A percentile compares a stretch with the other conserved stretches of the same genome.
Evolutionary conservation across 2,888 invertebrate species (phyloP).

Genomic region (Ligdia adustata): DNA sequence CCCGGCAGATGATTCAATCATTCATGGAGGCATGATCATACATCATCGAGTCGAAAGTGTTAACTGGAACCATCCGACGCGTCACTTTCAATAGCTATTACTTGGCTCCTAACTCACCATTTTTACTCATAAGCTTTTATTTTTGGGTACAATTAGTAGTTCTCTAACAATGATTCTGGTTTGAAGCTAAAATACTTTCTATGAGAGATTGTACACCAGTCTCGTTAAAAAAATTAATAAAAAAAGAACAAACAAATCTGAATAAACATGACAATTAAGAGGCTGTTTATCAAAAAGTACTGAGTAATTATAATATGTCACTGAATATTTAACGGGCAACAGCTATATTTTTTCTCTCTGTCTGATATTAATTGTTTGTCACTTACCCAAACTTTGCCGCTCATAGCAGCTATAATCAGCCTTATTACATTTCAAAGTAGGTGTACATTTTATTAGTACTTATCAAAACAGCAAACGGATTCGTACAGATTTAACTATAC

Average conservation of each 20-base stretch:
- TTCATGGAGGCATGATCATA: constrained; percentile 80
- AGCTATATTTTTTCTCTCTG: too few species aligned
- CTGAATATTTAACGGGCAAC: too few species aligned
- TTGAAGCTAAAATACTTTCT: too few species aligned
- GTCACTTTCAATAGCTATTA: constrained; percentile 58
- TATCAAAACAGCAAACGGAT: constrained; percentile 5
- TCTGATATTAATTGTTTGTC: too few species aligned
- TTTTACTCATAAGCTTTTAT: constrained; percentile 61
- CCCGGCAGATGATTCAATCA: constrained; percentile 80
- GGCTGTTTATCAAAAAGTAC: too few species aligned
- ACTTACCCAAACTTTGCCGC: neutral
- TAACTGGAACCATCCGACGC: constrained; percentile 58
- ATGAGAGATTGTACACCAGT: too few species aligned
- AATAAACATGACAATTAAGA: too few species aligned
- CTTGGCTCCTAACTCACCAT: constrained; percentile 53
- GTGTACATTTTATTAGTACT: constrained; percentile 7
- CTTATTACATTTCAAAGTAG: constrained; percentile 4
- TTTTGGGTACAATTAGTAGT: constrained; percentile 62
- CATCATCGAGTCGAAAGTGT: constrained; percentile 80
- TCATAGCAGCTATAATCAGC: neutral
- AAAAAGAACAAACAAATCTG: too few species aligned
- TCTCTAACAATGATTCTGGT: constrained; percentile 50
- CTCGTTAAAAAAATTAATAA: too few species aligned
- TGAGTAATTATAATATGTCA: too few species aligned
- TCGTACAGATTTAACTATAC: constrained; percentile 2